Percentiles rank a stretch among this genome's conserved stretches.
Evolutionary conservation across 1,140 invertebrate species (phyloP).

Genomic region (Charaxes varanes): DNA sequence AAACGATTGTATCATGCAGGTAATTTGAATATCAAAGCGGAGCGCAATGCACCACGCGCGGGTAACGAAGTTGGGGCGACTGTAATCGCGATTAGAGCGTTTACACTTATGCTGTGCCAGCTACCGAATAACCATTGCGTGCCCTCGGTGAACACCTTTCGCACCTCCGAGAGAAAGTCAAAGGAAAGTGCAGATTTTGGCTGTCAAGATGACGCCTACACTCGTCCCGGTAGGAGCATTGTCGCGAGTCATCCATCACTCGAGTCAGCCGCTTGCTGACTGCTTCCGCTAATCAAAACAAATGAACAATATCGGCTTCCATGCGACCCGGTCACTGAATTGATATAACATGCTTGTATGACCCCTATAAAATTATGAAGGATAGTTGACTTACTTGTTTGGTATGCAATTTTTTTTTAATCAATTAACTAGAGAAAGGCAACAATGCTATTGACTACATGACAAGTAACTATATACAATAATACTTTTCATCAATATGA

Average conservation of each 20-base stretch:
- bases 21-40: slow-evolving; percentile 60
- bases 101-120: slow-evolving; percentile 62
- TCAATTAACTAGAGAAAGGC: too few species aligned
- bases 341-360: too few species aligned
- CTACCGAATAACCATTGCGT: slow-evolving; percentile 68
- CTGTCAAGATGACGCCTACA: slow-evolving; percentile 65
- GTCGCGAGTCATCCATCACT: slow-evolving; percentile 65
- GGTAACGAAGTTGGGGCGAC: slow-evolving; percentile 21
- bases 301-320: slow-evolving; percentile 35
- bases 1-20: slow-evolving; percentile 59
- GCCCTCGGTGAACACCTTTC: slow-evolving; percentile 65
- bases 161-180: slow-evolving; percentile 71
- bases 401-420: too few species aligned
- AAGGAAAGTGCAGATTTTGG: slow-evolving; percentile 72
- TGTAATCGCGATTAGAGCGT: slow-evolving; percentile 55
- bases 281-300: slow-evolving; percentile 42
- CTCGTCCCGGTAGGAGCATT: slow-evolving; percentile 61
- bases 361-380: too few species aligned
- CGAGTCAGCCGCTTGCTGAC: slow-evolving; percentile 27
- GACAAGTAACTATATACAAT: too few species aligned
- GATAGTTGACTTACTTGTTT: too few species aligned
- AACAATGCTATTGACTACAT: too few species aligned
- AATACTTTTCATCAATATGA: too few species aligned
- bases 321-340: not conserved
- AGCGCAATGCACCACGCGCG: slow-evolving; percentile 42